These are phyloP conservation scores for Leucophenga maculata DNA, from an alignment of 2,888 invertebrate species.

Conservation along the genomic window DNA sequence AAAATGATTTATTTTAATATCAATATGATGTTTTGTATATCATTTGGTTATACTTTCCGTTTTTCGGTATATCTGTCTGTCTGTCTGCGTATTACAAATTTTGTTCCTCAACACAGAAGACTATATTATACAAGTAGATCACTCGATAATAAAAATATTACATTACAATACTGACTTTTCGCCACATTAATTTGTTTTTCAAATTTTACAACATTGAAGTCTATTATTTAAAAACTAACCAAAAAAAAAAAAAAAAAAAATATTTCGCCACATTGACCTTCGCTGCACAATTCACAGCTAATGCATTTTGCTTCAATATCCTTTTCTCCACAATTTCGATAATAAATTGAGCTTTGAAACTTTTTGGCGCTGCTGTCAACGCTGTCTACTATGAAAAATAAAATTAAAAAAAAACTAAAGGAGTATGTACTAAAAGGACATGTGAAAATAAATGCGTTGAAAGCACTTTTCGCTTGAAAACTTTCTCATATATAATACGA, in stretches of 20 bases:
- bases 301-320: not conserved
- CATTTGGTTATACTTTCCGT: too few species aligned
- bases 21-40: too few species aligned
- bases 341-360: conserved; percentile 20
- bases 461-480: conserved; percentile 16
- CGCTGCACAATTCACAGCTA: not conserved
- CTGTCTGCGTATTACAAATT: too few species aligned
- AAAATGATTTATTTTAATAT: too few species aligned
- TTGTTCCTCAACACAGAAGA: too few species aligned
- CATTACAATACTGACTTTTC: too few species aligned
- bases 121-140: too few species aligned
- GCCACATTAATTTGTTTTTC: too few species aligned
- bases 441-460: conserved; percentile 18
- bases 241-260: not conserved
- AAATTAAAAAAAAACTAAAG: too few species aligned
- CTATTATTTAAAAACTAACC: not conserved
- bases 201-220: not conserved
- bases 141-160: too few species aligned
- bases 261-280: not conserved
- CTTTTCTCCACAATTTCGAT: not conserved
- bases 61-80: too few species aligned
- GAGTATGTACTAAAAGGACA: not conserved
- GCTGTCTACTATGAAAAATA: not conserved
- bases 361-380: conserved; percentile 22
- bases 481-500: conserved; percentile 9